Conservation (phyloP, 2,888 invertebrate genomes). For the Mythimna impura region DNA sequence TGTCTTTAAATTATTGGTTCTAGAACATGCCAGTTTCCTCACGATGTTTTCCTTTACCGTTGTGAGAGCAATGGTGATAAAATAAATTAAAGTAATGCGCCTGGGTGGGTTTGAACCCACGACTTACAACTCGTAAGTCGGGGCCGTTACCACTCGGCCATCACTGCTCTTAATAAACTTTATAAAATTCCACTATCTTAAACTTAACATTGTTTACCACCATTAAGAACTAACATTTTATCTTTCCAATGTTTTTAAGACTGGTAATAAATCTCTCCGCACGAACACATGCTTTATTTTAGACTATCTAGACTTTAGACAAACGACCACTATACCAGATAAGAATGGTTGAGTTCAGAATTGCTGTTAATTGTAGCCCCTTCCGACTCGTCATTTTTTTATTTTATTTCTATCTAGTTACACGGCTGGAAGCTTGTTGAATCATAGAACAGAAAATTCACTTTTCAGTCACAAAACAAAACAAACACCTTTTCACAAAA, state of each 20-base stretch:
- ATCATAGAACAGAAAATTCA: not conserved
- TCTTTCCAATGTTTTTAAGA: conserved; percentile 46
- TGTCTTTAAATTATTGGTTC: too few relatives aligned
- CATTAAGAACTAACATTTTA: conserved; percentile 51
- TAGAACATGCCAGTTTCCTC: too few relatives aligned
- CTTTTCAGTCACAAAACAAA: too few relatives aligned
- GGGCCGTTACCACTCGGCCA: too few relatives aligned
- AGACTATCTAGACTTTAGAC: conserved; percentile 37
- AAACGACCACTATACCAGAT: conserved; percentile 47
- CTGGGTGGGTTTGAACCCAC: too few relatives aligned
- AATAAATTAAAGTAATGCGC: too few relatives aligned
- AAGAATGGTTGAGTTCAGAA: conserved; percentile 40
- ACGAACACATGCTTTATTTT: conserved; percentile 54
- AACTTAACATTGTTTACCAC: conserved; percentile 52
- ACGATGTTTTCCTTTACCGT: too few relatives aligned
- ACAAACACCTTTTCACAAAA: too few relatives aligned
- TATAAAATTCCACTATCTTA: not conserved
- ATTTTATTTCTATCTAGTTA: not conserved
- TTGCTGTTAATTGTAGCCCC: conserved; percentile 46
- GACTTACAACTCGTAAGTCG: too few relatives aligned
- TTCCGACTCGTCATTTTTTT: conserved; percentile 27
- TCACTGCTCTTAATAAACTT: too few relatives aligned
- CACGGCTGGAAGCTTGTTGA: not conserved
- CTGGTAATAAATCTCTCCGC: conserved; percentile 55
- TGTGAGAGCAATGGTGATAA: too few relatives aligned